Conservation (phyloP, 2,888 invertebrate species). For the Eupeodes latifasciatus region DNA sequence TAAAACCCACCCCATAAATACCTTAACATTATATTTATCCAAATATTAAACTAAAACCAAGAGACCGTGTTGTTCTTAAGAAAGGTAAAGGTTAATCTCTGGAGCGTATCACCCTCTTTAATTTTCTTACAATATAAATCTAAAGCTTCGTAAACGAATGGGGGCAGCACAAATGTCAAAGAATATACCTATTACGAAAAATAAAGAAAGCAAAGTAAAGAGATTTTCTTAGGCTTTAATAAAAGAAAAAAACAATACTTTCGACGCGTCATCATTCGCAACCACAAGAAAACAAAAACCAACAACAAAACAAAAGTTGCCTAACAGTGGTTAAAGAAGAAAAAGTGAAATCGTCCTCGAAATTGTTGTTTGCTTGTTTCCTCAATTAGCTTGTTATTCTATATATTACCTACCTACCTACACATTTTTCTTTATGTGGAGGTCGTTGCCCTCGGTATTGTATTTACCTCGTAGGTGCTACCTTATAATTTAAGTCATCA, state of each 20-base stretch:
- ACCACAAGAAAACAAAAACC: constrained; percentile 44
- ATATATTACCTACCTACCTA: constrained; percentile 16
- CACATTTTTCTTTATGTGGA: neutral
- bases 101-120: constrained; percentile 67
- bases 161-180: constrained; percentile 46
- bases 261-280: constrained; percentile 38
- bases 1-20: constrained; percentile 47
- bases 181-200: constrained; percentile 22
- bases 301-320: constrained; percentile 14
- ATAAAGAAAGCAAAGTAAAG: constrained; percentile 40
- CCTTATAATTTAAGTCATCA: constrained; percentile 4
- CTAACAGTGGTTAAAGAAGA: constrained; percentile 7
- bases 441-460: constrained; percentile 37
- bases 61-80: constrained; percentile 43
- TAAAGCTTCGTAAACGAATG: neutral
- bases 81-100: constrained; percentile 63
- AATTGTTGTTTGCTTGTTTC: constrained; percentile 69
- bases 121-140: constrained; percentile 21
- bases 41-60: neutral
- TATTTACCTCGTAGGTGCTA: neutral
- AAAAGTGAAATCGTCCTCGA: constrained; percentile 31
- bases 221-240: constrained; percentile 33
- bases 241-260: constrained; percentile 39
- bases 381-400: constrained; percentile 63
- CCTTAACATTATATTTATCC: constrained; percentile 39